These are phyloP conservation scores for Lithophane ornitopus DNA, from an alignment of 2,888 invertebrate genomes.

Conservation along the genomic window DNA sequence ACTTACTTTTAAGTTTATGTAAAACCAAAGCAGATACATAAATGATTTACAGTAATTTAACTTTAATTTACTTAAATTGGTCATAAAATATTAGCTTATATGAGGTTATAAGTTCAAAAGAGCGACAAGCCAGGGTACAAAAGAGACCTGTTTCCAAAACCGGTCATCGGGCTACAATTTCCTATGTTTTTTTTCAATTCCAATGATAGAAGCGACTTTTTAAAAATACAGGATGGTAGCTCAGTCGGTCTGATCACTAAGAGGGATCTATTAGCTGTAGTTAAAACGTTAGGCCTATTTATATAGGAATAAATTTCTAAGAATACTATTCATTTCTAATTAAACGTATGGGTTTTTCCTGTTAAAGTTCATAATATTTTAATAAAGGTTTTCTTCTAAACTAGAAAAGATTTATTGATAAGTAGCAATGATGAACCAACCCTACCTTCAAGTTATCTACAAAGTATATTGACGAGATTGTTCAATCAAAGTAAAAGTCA, in stretches of 20 bases:
- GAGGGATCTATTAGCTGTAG: conserved; percentile 3
- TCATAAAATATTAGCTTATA: too few species aligned
- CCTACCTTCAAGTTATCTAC: neutral
- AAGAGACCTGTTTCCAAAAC: neutral
- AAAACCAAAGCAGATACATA: too few species aligned
- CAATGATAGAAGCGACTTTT: neutral
- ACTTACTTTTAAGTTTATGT: too few species aligned
- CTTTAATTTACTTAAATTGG: too few species aligned
- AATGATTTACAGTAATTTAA: too few species aligned
- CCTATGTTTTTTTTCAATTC: neutral
- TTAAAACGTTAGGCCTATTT: neutral
- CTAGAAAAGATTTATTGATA: neutral
- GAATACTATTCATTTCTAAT: neutral
- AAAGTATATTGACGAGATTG: too few species aligned
- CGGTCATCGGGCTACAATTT: neutral
- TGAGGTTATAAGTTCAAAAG: too few species aligned
- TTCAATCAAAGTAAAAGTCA: too few species aligned
- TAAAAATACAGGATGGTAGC: neutral
- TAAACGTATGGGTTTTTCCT: neutral
- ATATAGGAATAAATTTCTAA: neutral
- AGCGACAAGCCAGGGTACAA: neutral
- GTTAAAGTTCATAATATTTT: neutral
- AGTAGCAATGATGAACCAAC: neutral
- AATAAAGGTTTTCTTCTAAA: neutral
- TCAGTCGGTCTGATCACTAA: neutral